Evolutionary conservation across 2,888 invertebrate species (phyloP).

Genomic region (Cyrtodaria siliqua): DNA sequence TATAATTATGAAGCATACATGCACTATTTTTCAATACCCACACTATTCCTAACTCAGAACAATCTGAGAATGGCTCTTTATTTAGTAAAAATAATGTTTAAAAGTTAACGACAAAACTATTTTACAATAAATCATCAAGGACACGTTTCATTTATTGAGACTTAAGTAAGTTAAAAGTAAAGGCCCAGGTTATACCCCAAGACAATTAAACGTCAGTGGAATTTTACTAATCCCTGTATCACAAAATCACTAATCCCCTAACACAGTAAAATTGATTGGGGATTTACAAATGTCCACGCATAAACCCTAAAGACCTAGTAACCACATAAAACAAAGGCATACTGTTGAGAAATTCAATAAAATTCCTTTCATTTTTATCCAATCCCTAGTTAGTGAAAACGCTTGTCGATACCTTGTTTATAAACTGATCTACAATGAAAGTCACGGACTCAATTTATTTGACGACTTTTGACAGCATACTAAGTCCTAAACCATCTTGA

Average conservation of each 20-base stretch:
- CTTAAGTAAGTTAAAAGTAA: neutral
- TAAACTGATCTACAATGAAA: constrained; percentile 46
- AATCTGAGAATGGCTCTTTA: no score
- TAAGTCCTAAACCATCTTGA: neutral
- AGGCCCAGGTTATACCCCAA: constrained; percentile 5
- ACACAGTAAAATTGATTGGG: constrained; percentile 40
- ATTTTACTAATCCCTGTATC: constrained; percentile 8
- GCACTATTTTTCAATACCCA: no score
- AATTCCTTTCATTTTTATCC: constrained; percentile 34
- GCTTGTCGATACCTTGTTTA: constrained; percentile 39
- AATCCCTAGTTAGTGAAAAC: constrained; percentile 48
- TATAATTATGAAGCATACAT: no score
- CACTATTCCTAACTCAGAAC: no score
- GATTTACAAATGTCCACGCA: constrained; percentile 1
- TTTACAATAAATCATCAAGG: no score
- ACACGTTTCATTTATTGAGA: no score
- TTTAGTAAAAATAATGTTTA: no score
- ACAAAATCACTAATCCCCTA: constrained; percentile 10
- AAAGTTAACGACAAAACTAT: no score
- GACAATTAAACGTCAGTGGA: constrained; percentile 14
- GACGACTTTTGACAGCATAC: constrained; percentile 24
- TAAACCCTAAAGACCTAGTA: no score
- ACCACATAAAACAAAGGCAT: constrained; percentile 18
- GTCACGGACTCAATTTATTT: constrained; percentile 50
- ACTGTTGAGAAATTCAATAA: constrained; percentile 18